Evolutionary conservation across 53 echinoderm and acorn worm species (phyloP), one percentile per base, ranked within the genome.

Genomic region (Holothuria scabra): DNA sequence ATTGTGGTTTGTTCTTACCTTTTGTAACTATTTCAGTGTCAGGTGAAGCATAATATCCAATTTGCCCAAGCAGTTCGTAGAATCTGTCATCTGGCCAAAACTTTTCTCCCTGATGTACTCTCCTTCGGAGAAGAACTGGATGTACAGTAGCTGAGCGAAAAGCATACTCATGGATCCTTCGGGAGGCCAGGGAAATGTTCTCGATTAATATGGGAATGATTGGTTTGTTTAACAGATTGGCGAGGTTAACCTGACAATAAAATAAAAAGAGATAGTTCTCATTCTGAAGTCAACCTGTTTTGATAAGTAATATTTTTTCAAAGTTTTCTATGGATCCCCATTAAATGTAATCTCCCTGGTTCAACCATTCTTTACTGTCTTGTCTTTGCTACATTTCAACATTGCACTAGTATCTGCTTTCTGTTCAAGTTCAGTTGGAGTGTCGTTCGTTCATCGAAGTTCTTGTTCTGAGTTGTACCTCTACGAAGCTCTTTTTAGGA

Each of bases 141-240:
- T 97, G 90, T 94, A 97, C 30, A 97, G 94, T n/a, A 97, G 97
- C 66, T 94, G 97, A n/a, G 97, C 93, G 76, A 97, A 97, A 14
- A 97, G 86, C 90, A 97, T 91, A 74, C 97, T 97, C 97, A 97
- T 97, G 22, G 97, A 92, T 29, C 97, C 97, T 32, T 85, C 82
- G 28, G 96, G 97, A 8, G 97, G 97, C 97, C 97, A 97, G 33
- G n/a, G 86, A 71, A 10, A 86, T 88, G 34, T 85, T 86, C 66
- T 97, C 97, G 30, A 97, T 90, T 21, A 97, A 91, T 12, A 97
- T 86, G 4, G 97, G 97, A 25, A 97, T 94, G 91, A 97, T 97
- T 81, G 97, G 97, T 66, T 97, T 97, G 67, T 97, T 97, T 65
- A 97, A 68, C 49, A 97, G 85, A 72, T 93, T 97, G 66, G 97